phyloP scores from a whole-genome alignment of 2,888 invertebrate species.

The Drosophila demipolita region DNA sequence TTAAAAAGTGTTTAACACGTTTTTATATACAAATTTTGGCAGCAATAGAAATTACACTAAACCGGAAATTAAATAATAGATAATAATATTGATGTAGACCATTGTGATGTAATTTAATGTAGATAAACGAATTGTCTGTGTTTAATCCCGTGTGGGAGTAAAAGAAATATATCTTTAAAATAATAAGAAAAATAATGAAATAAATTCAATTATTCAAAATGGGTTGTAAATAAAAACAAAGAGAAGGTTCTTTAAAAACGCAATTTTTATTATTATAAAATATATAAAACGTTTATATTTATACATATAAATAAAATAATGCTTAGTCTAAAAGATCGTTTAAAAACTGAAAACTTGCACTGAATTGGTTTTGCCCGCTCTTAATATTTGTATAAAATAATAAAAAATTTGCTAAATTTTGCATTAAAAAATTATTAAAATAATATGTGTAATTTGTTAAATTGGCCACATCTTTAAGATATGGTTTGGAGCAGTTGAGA shows the following conservation, averaged over 20 bases:
- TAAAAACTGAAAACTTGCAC: constrained; percentile 73
- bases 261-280: constrained; percentile 79
- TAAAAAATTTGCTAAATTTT: constrained; percentile 79
- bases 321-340: constrained; percentile 69
- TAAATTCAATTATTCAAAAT: background rate
- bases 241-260: constrained; percentile 62
- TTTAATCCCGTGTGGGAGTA: background rate
- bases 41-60: background rate
- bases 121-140: background rate
- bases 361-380: constrained; percentile 65
- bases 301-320: constrained; percentile 79
- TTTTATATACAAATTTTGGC: constrained; percentile 57
- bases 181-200: background rate
- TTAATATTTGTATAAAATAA: constrained; percentile 43
- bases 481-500: constrained; percentile 40
- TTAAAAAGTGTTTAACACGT: constrained; percentile 14
- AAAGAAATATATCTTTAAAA: background rate
- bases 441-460: constrained; percentile 28
- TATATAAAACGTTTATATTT: constrained; percentile 74
- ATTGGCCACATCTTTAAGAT: constrained; percentile 65
- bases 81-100: background rate
- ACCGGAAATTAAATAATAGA: background rate
- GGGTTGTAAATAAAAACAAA: constrained; percentile 13
- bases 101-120: background rate
- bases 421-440: constrained; percentile 30